A percentile compares a stretch with the other conserved stretches of the same genome.
These are phyloP conservation scores for Erebia epiphron DNA, from an alignment of 2,888 invertebrate species.

Conservation along the genomic window DNA sequence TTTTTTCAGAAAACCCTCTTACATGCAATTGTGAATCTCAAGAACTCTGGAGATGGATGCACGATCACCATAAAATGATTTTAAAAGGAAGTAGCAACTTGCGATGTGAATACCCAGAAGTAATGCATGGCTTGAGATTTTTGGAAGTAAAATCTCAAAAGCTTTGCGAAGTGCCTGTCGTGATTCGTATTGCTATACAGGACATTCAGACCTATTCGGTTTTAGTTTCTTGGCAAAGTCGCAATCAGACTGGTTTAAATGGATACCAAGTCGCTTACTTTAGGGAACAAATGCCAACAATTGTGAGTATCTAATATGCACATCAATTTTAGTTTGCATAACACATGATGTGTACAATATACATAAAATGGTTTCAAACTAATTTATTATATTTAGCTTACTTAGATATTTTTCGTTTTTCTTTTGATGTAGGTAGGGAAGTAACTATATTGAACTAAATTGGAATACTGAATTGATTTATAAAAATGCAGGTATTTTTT, in stretches of 20 bases:
- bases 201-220: conserved; percentile 94
- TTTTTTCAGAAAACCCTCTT: conserved; percentile 91
- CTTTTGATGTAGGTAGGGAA: no score
- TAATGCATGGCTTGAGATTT: conserved; percentile 89
- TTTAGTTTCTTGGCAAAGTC: conserved; percentile 94
- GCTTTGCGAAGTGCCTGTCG: conserved; percentile 92
- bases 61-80: conserved; percentile 92
- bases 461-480: no score
- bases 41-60: conserved; percentile 96
- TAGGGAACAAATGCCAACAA: conserved; percentile 79
- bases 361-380: not conserved
- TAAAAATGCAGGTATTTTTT: no score
- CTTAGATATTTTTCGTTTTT: no score
- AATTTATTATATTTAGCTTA: no score
- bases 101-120: conserved; percentile 92
- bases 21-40: conserved; percentile 95
- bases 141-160: conserved; percentile 90
- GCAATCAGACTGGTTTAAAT: conserved; percentile 92
- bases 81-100: conserved; percentile 84
- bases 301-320: conserved; percentile 68
- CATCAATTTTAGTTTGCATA: conserved; percentile 1
- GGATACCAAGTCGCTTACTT: conserved; percentile 94
- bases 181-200: conserved; percentile 92
- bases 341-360: not conserved
- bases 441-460: no score